A percentile compares a stretch with the other conserved stretches of the same genome.
phyloP scores from a whole-genome alignment of 2,888 invertebrate species.

The Bugula neritina region DNA sequence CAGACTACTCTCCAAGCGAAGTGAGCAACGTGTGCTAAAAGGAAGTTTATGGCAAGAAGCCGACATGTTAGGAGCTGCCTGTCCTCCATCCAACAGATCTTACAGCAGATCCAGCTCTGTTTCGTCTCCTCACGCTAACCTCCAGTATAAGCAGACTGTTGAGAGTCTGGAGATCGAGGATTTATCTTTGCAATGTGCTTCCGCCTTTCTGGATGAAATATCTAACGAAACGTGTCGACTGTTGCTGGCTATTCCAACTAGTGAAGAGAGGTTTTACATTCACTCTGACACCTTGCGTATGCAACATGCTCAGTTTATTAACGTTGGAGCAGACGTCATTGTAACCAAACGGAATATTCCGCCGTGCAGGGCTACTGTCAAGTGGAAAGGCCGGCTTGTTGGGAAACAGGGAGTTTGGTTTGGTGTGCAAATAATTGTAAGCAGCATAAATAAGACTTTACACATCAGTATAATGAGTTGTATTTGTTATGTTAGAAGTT shows the following conservation, averaged over 20 bases:
- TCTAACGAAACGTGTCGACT: constrained; percentile 15
- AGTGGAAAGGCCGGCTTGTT: constrained; percentile 23
- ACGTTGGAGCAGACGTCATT: constrained; percentile 22
- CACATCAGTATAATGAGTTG: no score
- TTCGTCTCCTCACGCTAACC: background rate
- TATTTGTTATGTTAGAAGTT: no score
- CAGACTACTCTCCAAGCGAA: constrained; percentile 1
- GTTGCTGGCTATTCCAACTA: constrained; percentile 20
- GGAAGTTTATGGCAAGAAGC: constrained; percentile 25
- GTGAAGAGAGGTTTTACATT: constrained; percentile 25
- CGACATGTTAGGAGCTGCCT: background rate
- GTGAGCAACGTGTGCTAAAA: constrained; percentile 19
- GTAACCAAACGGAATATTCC: constrained; percentile 21
- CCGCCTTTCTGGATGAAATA: constrained; percentile 3
- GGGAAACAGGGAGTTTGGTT: constrained; percentile 27
- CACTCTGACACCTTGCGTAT: background rate
- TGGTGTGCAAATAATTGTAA: constrained; percentile 24
- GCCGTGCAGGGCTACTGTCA: constrained; percentile 8
- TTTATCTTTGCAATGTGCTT: background rate
- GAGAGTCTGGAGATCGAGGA: constrained; percentile 23
- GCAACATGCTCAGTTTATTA: background rate
- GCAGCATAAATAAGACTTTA: no score
- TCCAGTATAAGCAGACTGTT: background rate
- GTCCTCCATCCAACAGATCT: background rate
- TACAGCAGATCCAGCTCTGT: background rate